phyloP scores from a whole-genome alignment of 2,888 invertebrate species.

The Stictocephala bisonia region DNA sequence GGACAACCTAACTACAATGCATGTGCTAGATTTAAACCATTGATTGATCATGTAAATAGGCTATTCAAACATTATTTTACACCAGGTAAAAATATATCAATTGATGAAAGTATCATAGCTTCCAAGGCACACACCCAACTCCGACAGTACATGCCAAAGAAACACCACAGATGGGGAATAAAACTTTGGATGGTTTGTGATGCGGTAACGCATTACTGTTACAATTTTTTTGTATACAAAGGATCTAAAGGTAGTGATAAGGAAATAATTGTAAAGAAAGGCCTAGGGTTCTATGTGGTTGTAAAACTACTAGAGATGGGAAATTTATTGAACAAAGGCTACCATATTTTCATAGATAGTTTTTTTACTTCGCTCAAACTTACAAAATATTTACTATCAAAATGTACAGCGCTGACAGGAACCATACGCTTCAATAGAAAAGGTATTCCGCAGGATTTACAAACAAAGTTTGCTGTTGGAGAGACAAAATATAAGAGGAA shows the following conservation, averaged over 20 bases:
- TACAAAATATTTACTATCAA: slow-evolving; percentile 15
- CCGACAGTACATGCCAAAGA: slow-evolving; percentile 38
- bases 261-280: slow-evolving; percentile 15
- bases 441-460: slow-evolving; percentile 21
- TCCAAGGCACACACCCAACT: slow-evolving; percentile 30
- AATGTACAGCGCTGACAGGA: slow-evolving; percentile 31
- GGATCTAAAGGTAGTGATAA: slow-evolving; percentile 22
- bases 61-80: slow-evolving; percentile 9
- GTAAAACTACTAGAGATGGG: slow-evolving; percentile 22
- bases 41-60: slow-evolving; percentile 1
- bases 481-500: slow-evolving; percentile 38
- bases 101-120: slow-evolving; percentile 38
- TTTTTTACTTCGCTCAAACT: slow-evolving; percentile 32
- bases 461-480: slow-evolving; percentile 25
- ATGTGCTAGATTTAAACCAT: slow-evolving; percentile 6
- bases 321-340: slow-evolving; percentile 24
- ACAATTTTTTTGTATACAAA: slow-evolving; percentile 39
- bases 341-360: slow-evolving; percentile 25
- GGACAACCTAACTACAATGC: slow-evolving; percentile 7
- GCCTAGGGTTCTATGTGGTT: slow-evolving; percentile 32
- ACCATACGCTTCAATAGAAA: slow-evolving; percentile 9
- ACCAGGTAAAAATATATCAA: not conserved
- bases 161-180: slow-evolving; percentile 38
- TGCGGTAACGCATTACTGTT: slow-evolving; percentile 29
- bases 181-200: slow-evolving; percentile 42